These are phyloP conservation scores for Mastomys natalensis DNA, from an alignment of 2,113 vertebrate genomes.

Conservation along the genomic window DNA sequence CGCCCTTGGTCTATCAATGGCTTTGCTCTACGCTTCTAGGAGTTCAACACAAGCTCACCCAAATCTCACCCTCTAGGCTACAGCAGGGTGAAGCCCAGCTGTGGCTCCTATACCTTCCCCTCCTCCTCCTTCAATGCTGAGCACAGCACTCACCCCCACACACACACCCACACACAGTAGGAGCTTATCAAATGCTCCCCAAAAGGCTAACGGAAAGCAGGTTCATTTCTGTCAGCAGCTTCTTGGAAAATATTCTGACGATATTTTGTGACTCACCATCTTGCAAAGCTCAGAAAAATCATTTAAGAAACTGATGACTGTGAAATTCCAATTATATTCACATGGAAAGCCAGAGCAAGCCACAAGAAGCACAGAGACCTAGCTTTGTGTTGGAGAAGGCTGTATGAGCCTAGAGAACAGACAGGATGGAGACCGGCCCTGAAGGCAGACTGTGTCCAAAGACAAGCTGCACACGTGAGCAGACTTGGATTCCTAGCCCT, in stretches of 20 bases:
- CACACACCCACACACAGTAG: conserved; percentile 22
- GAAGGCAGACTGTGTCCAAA: conserved; percentile 24
- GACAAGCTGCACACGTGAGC: background rate
- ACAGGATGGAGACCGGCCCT: background rate
- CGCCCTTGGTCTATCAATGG: background rate
- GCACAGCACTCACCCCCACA: background rate
- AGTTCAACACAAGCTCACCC: rapidly evolving
- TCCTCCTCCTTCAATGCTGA: background rate
- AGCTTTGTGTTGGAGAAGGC: background rate
- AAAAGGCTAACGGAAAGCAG: background rate
- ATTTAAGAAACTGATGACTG: conserved; percentile 75
- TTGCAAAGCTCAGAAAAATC: conserved; percentile 74
- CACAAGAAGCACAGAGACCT: background rate
- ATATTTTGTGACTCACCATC: conserved; percentile 46
- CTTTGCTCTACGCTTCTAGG: background rate
- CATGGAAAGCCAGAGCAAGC: conserved; percentile 33
- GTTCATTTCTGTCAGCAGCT: conserved; percentile 6
- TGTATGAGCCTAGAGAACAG: background rate
- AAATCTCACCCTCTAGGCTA: background rate
- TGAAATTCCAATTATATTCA: conserved; percentile 75
- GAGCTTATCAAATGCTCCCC: background rate
- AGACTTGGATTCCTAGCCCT: background rate
- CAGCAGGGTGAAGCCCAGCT: background rate
- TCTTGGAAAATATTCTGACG: conserved; percentile 32
- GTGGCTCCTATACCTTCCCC: background rate